These are phyloP conservation scores for Karalla daura DNA, from an alignment of 2,797 vertebrate species.

Conservation along the genomic window DNA sequence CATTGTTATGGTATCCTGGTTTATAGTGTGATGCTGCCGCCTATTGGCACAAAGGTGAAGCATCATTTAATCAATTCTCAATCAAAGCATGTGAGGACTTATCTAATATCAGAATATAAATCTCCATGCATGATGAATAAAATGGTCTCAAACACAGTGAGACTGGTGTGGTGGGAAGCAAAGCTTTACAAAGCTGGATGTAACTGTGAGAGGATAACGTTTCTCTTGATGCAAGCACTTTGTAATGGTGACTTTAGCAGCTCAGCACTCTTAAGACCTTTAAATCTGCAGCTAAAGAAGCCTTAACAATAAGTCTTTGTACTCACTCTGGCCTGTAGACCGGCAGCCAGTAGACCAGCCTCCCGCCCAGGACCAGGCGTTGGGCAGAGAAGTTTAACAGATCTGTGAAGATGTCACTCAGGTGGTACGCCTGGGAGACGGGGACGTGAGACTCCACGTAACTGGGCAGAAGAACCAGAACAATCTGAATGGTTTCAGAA, in stretches of 20 bases:
- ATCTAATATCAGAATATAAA: not conserved
- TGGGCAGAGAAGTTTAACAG: conserved; percentile 93
- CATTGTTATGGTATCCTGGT: not conserved
- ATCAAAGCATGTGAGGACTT: not conserved
- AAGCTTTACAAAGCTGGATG: not conserved
- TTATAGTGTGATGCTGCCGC: conserved; percentile 59
- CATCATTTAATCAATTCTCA: not conserved
- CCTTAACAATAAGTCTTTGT: conserved; percentile 1
- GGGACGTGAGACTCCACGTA: conserved; percentile 91
- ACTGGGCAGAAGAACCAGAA: conserved; percentile 55
- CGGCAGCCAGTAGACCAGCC: conserved; percentile 97
- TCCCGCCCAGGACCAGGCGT: conserved; percentile 90
- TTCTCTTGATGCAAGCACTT: not conserved
- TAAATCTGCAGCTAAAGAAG: not conserved
- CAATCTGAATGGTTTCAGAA: conserved; percentile 13
- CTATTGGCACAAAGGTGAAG: conserved; percentile 49
- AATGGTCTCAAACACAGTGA: not conserved
- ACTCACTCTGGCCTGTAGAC: conserved; percentile 96
- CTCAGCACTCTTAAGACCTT: not conserved
- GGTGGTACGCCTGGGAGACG: conserved; percentile 91
- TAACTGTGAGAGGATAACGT: not conserved
- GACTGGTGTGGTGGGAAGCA: not conserved
- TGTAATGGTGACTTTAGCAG: not conserved
- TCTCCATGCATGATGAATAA: not conserved
- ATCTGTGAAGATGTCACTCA: conserved; percentile 97